Evolutionary conservation across 2,888 invertebrate genomes (phyloP), one percentile per base, ranked within the genome.

Genomic region (Cremastobaeus sp.): DNA sequence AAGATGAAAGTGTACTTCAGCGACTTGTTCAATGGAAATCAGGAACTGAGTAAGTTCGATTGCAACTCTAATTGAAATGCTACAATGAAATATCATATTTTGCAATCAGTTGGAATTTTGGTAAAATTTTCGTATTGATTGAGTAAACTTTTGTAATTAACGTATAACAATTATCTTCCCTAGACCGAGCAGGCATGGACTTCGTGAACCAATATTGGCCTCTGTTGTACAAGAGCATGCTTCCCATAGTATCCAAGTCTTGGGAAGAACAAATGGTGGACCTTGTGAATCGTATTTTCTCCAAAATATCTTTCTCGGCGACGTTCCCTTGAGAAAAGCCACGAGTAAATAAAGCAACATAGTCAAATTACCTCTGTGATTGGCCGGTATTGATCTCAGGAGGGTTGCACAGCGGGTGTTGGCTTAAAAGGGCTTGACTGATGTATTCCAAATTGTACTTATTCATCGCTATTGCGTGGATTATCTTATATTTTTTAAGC

Each of bases 201-300:
- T 90, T 92, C 76, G 88, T 89, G 0, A 92, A 92, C 77, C 89
- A 90, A 59, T 91, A 91, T 82, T 92, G 92, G 92, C 89, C 90
- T 72, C 76, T 89, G 1, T 80, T 92, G 28, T 92, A 92, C 82
- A 89, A 88, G 20, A 89, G 90, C 77, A 84, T 92, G 79, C 81
- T 92, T 52, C 92, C 92, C 0, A 88, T 87, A 52, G 89, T 90
- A 3, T 89, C 90, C 74, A 85, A 88, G 12, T 89, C 88, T 76
- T 92, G 91, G 91, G 90, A 91, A 77, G 88, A 85, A 78, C 88
- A 88, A 21, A 89, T 91, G 35, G 84, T 88, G n/a, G 88, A 89
- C 21, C 80, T 90, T 35, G 85, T 89, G 14, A 92, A 92, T 79
- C 89, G 89, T 80, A 89, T 91, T 79, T 87, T 90, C 65, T 83